Conservation (phyloP, 2,797 vertebrate genomes). For the Florisuga fusca region DNA sequence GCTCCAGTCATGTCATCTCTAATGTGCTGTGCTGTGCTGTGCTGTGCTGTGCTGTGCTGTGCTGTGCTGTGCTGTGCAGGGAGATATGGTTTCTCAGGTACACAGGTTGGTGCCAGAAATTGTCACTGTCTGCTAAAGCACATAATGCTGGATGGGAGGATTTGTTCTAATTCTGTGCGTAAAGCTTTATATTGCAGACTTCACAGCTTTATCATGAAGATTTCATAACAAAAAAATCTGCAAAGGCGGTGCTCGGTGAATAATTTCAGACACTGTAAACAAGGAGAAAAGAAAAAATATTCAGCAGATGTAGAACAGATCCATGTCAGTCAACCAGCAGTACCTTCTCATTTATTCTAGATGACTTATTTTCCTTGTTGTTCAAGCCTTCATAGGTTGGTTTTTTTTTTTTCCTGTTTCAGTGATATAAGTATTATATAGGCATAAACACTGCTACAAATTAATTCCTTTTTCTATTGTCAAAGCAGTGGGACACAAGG, state of each 20-base stretch:
- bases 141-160: not conserved
- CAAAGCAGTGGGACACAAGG: not conserved
- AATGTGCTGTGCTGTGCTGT: not conserved
- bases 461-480: not conserved
- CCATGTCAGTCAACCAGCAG: not conserved
- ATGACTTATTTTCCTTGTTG: not conserved
- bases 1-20: not conserved
- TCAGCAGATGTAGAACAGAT: not conserved
- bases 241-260: conserved; percentile 11
- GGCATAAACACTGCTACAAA: not conserved
- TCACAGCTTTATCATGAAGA: conserved; percentile 15
- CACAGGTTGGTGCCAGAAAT: not conserved
- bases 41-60: not conserved
- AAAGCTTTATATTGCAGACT: conserved; percentile 22
- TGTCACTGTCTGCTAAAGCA: not conserved
- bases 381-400: not conserved
- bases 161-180: conserved; percentile 7
- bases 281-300: not conserved
- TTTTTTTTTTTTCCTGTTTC: not conserved
- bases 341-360: not conserved
- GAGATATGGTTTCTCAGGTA: not conserved
- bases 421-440: not conserved
- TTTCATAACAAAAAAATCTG: conserved; percentile 29
- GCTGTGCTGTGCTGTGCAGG: not conserved
- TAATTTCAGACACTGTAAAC: not conserved